Evolutionary conservation across 2,888 invertebrate genomes (phyloP).

Genomic region (Hypomecis atomaria): DNA sequence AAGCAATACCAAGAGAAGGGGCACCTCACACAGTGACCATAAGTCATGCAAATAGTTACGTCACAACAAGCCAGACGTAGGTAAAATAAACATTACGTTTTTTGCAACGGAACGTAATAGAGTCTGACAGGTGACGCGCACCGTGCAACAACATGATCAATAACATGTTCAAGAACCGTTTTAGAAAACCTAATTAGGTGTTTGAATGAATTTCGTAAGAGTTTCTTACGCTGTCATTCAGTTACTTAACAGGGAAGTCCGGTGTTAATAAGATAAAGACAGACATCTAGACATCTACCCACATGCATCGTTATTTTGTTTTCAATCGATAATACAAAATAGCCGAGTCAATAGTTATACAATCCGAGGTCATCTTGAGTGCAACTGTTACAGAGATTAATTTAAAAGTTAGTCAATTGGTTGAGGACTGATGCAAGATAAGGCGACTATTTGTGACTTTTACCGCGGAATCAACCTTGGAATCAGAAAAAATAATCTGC

Average conservation of each 20-base stretch:
- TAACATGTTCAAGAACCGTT: constrained; percentile 25
- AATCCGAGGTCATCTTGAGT: constrained; percentile 17
- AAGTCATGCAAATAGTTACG: constrained; percentile 44
- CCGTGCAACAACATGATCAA: constrained; percentile 23
- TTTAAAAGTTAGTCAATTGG: constrained; percentile 11
- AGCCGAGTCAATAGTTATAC: constrained; percentile 17
- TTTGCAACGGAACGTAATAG: constrained; percentile 37
- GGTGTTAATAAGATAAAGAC: constrained; percentile 9
- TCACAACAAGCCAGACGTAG: constrained; percentile 40
- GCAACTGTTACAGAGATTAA: constrained; percentile 19
- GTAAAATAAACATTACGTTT: constrained; percentile 41
- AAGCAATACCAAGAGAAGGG: constrained; percentile 40
- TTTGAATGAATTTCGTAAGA: constrained; percentile 31
- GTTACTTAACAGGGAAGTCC: constrained; percentile 31
- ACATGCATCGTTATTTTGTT: neutral
- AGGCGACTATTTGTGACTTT: too few relatives aligned
- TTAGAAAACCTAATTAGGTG: constrained; percentile 28
- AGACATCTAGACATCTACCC: neutral
- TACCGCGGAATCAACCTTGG: too few relatives aligned
- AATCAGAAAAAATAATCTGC: too few relatives aligned
- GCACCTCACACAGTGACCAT: constrained; percentile 40
- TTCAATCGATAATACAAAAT: constrained; percentile 8
- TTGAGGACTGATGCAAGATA: constrained; percentile 22
- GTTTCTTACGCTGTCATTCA: constrained; percentile 17
- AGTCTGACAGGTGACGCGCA: constrained; percentile 27